phyloP scores from a whole-genome alignment of 2,888 invertebrate genomes.

The Neria commutata region DNA sequence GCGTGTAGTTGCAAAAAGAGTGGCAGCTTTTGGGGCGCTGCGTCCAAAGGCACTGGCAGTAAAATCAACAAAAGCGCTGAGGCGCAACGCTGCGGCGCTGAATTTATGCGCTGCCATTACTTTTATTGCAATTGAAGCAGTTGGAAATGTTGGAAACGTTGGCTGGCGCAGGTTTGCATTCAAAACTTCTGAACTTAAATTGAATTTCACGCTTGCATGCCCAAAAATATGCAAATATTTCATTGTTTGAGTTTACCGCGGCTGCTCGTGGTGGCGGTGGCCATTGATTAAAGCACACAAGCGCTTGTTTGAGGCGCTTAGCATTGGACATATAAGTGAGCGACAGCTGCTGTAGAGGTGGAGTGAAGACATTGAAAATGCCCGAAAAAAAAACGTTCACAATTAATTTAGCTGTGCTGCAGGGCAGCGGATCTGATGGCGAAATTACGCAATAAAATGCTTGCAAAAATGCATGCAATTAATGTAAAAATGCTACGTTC shows the following conservation, averaged over 20 bases:
- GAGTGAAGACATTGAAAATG: neutral
- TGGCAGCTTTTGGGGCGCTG: neutral
- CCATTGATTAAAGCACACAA: too few relatives aligned
- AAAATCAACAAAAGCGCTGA: neutral
- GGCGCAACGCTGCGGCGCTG: neutral
- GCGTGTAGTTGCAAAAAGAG: conserved; percentile 6
- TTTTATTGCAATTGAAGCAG: conserved; percentile 19
- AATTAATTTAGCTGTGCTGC: too few relatives aligned
- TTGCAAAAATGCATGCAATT: too few relatives aligned
- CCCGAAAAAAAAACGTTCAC: too few relatives aligned
- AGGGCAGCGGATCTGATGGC: too few relatives aligned
- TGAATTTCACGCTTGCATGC: conserved; percentile 42
- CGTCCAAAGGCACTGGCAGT: neutral
- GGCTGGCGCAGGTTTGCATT: conserved; percentile 2
- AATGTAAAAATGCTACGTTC: too few relatives aligned
- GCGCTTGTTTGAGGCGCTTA: too few relatives aligned
- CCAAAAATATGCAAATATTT: conserved; percentile 3
- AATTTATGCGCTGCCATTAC: conserved; percentile 10
- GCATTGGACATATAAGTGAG: neutral
- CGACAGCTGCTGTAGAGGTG: neutral
- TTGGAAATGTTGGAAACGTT: neutral
- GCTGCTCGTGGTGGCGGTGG: too few relatives aligned
- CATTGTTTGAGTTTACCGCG: too few relatives aligned
- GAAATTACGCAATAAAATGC: too few relatives aligned
- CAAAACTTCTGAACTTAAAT: conserved; percentile 32